Evolutionary conservation across 1,140 invertebrate species (phyloP), one percentile per base, ranked within the genome.

Genomic region (Zaprionus ornatus): DNA sequence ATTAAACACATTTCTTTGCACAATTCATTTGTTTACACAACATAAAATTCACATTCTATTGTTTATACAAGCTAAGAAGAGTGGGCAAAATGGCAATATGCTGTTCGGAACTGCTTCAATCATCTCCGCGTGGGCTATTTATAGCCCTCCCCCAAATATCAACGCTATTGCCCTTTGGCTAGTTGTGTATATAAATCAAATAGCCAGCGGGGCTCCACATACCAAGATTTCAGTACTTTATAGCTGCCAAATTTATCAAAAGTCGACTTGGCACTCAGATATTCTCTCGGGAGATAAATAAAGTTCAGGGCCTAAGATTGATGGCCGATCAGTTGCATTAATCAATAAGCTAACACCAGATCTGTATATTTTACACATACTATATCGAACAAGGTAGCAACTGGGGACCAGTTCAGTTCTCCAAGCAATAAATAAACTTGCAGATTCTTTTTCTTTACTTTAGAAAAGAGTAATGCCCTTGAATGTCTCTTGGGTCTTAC

Each of bases 1-100:
- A 35, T 74, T 56, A 56, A 62, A 62, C 65, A 74, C 57, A 74
- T 69, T 62, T 60, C 64, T 25, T 37, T 27, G 21, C 29, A 23
- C 29, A 23, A 37, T 57, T 55, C 35, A 23, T 45, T 54, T 65
- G 71, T 74, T 74, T 68, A 61, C 40, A 45, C 37, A 32, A 52
- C 19, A 29, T 32, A 12, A 52, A 40, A 27, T 27, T 29, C 37
- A 19, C 23, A 57, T 40, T 60, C 57, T 54, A 52, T 56, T 52
- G 63, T 61, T 17, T 45, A 45, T 45, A 9, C 59, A 57, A 72
- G 3, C 27, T 15, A 42, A 71, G 68, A 61, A 57, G n/a, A 48
- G 32, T 7, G 15, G 15, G n/a, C 37, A 61, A 40, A 23, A 40
- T 19, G 32, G 13, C 6, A 1, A n/a, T n/a, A n/a, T n/a, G n/a